Percentiles rank a stretch among this genome's conserved stretches.
Conservation (phyloP, 1,140 invertebrate species). For the Microplitis demolitor region DNA sequence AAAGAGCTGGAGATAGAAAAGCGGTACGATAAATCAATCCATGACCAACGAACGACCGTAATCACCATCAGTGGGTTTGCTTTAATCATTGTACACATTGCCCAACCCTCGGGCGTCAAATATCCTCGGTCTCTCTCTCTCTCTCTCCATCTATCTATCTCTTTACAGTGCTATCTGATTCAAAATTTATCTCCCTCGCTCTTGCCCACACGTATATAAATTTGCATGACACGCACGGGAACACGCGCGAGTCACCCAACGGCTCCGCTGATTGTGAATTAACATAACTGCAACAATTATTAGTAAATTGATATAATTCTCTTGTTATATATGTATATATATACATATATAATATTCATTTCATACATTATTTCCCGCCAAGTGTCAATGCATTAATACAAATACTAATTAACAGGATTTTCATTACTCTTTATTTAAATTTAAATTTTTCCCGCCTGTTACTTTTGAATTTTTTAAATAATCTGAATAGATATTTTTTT, state of each 20-base stretch:
- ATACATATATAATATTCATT: background rate
- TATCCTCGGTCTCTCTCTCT: constrained; percentile 1
- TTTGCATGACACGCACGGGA: constrained; percentile 26
- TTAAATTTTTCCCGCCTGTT: too few species aligned
- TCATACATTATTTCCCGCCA: background rate
- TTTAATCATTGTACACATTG: constrained; percentile 46
- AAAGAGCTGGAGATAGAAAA: constrained; percentile 19
- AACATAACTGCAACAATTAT: constrained; percentile 59
- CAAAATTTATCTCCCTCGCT: constrained; percentile 10
- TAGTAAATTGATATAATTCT: constrained; percentile 54
- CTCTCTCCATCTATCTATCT: background rate
- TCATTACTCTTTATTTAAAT: too few species aligned
- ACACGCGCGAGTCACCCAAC: constrained; percentile 28
- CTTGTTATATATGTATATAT: constrained; percentile 35
- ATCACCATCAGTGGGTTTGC: constrained; percentile 46
- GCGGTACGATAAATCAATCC: constrained; percentile 48
- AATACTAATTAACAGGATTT: background rate
- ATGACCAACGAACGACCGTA: constrained; percentile 40
- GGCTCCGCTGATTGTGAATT: constrained; percentile 53
- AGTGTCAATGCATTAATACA: background rate
- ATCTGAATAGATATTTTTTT: background rate
- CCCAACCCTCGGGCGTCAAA: constrained; percentile 12
- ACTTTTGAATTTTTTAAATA: background rate
- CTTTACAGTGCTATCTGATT: too few species aligned
- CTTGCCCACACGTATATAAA: background rate